phyloP scores from a whole-genome alignment of 2,113 vertebrate genomes.

The Marmota monax region DNA sequence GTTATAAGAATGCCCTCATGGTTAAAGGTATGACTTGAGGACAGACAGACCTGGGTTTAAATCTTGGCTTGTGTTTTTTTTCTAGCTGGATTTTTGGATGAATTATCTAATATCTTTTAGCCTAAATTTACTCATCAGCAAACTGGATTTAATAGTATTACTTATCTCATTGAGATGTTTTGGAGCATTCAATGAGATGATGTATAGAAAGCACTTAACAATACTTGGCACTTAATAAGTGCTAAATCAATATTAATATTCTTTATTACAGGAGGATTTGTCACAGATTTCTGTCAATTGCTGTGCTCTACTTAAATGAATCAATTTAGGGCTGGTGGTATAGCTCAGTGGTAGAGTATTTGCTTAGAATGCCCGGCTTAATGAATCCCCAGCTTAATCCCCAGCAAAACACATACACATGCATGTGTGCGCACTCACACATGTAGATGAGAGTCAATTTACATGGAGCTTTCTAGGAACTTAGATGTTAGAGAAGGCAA shows the following conservation, averaged over 20 bases:
- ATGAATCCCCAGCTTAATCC: neutral
- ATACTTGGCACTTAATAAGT: neutral
- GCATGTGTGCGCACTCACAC: too few species aligned
- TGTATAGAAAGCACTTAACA: neutral
- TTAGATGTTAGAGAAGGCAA: constrained; percentile 14
- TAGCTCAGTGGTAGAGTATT: neutral
- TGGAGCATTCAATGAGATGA: neutral
- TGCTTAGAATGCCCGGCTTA: neutral
- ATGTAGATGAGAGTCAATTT: neutral
- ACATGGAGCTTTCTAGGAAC: neutral
- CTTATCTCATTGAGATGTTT: constrained; percentile 5
- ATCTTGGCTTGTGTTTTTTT: neutral
- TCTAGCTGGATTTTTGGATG: neutral
- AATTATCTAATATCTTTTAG: neutral
- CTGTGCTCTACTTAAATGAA: neutral
- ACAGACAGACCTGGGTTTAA: neutral
- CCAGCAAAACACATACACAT: neutral
- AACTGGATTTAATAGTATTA: neutral
- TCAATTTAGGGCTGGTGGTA: neutral
- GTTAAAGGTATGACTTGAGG: neutral
- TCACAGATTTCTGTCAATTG: neutral
- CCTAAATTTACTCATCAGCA: neutral
- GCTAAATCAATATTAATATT: neutral
- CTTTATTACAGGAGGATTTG: neutral
- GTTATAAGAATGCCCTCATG: neutral